These are phyloP conservation scores for Sycophila sp. DNA, from an alignment of 1,140 invertebrate genomes.

Conservation along the genomic window DNA sequence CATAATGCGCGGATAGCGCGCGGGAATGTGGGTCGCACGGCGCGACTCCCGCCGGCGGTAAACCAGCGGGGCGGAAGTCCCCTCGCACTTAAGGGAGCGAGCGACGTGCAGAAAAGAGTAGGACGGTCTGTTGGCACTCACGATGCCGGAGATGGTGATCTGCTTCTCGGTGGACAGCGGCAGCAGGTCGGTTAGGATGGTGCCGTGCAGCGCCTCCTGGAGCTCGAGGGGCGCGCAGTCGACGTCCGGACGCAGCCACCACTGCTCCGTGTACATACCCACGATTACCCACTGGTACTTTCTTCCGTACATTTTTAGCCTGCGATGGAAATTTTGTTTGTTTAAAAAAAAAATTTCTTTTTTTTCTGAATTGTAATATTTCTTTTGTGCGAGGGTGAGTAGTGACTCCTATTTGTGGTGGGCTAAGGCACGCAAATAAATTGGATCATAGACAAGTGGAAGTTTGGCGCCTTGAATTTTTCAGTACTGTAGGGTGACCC, in stretches of 20 bases:
- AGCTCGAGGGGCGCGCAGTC: constrained; percentile 83
- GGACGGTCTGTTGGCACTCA: no score
- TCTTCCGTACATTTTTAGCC: constrained; percentile 86
- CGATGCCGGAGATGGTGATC: constrained; percentile 89
- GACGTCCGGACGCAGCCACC: constrained; percentile 76
- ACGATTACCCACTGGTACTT: constrained; percentile 98
- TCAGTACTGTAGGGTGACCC: no score
- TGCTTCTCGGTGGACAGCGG: constrained; percentile 78
- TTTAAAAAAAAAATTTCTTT: background rate
- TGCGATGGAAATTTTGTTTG: constrained; percentile 48
- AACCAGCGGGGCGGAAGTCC: background rate
- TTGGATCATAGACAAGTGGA: no score
- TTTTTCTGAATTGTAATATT: no score
- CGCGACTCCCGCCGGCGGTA: background rate
- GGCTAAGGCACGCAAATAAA: no score
- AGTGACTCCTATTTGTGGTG: no score
- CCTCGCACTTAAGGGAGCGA: background rate
- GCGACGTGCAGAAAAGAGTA: no score
- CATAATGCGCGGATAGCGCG: background rate
- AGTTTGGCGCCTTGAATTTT: no score
- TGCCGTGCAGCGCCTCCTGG: constrained; percentile 85
- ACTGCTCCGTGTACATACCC: constrained; percentile 82
- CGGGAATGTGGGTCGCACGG: background rate
- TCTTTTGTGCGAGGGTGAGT: no score
- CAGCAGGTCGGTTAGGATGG: constrained; percentile 87